phyloP scores from a whole-genome alignment of 92 coral and sea anemone genomes.

The Metridium senile region DNA sequence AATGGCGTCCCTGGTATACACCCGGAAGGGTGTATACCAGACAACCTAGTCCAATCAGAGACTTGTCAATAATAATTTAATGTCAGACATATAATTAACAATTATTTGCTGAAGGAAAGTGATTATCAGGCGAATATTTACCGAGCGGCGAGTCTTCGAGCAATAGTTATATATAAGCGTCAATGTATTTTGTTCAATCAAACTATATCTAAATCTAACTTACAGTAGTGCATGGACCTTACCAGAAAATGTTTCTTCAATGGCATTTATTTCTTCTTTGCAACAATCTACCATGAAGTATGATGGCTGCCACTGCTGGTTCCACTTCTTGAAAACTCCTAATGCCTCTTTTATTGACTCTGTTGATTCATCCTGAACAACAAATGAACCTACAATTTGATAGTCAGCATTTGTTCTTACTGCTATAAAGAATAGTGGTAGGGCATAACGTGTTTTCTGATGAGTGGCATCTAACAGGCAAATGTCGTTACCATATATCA shows the following conservation, averaged over 20 bases:
- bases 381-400: constrained; percentile 49
- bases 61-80: too few relatives aligned
- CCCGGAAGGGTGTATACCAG: too few relatives aligned
- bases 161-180: too few relatives aligned
- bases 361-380: constrained; percentile 43
- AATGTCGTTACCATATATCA: constrained; percentile 45
- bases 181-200: too few relatives aligned
- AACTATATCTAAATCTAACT: too few relatives aligned
- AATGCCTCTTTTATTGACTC: constrained; percentile 53
- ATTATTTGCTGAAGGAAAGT: too few relatives aligned
- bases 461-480: constrained; percentile 66
- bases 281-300: constrained; percentile 51
- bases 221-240: too few relatives aligned
- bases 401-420: constrained; percentile 65
- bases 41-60: too few relatives aligned
- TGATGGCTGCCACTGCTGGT: constrained; percentile 45
- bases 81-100: too few relatives aligned
- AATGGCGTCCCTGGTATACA: too few relatives aligned
- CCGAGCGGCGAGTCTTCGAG: too few relatives aligned
- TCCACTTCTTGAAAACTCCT: constrained; percentile 45
- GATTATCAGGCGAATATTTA: too few relatives aligned
- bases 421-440: constrained; percentile 60
- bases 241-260: constrained; percentile 43
- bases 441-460: constrained; percentile 53
- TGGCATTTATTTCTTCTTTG: constrained; percentile 51